These are phyloP conservation scores for Kryptolebias ocellatus DNA, from an alignment of 2,797 vertebrate species.

Conservation along the genomic window DNA sequence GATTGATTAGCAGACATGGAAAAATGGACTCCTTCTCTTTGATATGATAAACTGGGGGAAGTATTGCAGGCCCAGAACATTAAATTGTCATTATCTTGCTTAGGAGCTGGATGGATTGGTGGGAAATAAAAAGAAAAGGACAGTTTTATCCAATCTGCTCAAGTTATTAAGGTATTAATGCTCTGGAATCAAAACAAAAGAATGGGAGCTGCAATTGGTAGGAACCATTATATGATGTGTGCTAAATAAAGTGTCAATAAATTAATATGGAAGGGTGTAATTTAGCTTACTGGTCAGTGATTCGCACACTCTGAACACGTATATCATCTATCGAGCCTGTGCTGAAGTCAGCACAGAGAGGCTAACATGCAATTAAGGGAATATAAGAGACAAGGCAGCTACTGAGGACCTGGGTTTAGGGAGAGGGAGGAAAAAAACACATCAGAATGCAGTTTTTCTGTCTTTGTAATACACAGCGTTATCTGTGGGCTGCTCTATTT, in stretches of 20 bases:
- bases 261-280: slow-evolving; percentile 46
- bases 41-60: background rate
- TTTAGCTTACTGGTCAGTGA: slow-evolving; percentile 66
- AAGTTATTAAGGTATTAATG: background rate
- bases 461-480: slow-evolving; percentile 24
- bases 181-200: background rate
- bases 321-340: slow-evolving; percentile 72
- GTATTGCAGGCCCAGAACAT: background rate
- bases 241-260: slow-evolving; percentile 35
- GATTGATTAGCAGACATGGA: slow-evolving; percentile 31
- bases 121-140: background rate
- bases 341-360: slow-evolving; percentile 74
- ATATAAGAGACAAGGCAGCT: slow-evolving; percentile 50
- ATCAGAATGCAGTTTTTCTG: slow-evolving; percentile 9
- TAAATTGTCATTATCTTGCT: slow-evolving; percentile 17
- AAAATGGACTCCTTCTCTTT: background rate
- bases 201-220: background rate
- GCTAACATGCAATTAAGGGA: slow-evolving; percentile 75
- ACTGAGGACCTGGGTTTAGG: slow-evolving; percentile 32
- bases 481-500: slow-evolving; percentile 23
- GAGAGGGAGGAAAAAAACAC: slow-evolving; percentile 30
- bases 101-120: slow-evolving; percentile 10
- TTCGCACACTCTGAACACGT: slow-evolving; percentile 77
- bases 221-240: slow-evolving; percentile 6
- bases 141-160: slow-evolving; percentile 2